Percentiles rank a stretch among this genome's conserved stretches.
Evolutionary conservation across 2,797 vertebrate genomes (phyloP).

Genomic region (Sebastes cheni): DNA sequence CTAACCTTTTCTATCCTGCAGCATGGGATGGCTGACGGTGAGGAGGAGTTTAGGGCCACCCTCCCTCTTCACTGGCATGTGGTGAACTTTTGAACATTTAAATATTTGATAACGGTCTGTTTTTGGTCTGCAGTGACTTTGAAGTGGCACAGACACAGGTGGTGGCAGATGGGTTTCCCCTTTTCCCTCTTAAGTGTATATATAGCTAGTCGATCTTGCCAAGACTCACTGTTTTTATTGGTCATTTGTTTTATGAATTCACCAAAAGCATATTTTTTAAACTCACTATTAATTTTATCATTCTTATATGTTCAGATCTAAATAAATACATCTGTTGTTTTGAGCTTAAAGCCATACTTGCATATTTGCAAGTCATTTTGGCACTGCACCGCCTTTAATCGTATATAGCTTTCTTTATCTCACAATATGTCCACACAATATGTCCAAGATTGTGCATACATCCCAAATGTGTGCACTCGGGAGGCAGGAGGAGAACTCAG

Average conservation of each 20-base stretch:
- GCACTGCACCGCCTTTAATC: not conserved
- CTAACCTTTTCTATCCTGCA: not conserved
- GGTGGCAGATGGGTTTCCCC: not conserved
- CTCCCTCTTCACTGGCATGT: not conserved
- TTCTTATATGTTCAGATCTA: not conserved
- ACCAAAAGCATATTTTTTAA: not conserved
- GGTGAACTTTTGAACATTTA: not conserved
- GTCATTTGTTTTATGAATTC: not conserved
- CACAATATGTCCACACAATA: too few species aligned
- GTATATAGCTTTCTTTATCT: not conserved
- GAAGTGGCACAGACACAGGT: not conserved
- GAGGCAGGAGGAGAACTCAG: not conserved
- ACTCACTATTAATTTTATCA: not conserved
- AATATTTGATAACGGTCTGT: not conserved
- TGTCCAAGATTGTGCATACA: not conserved
- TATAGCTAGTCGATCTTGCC: not conserved
- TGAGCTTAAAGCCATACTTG: not conserved
- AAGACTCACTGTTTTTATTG: not conserved
- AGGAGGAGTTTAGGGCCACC: not conserved
- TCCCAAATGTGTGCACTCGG: not conserved
- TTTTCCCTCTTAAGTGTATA: not conserved
- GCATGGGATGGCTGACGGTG: not conserved
- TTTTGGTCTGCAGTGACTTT: not conserved
- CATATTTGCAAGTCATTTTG: not conserved
- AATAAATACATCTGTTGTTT: not conserved